Percentiles rank a stretch among this genome's conserved stretches.
phyloP scores from a whole-genome alignment of 2,888 invertebrate genomes.

The Lordiphosa andalusiaca region DNA sequence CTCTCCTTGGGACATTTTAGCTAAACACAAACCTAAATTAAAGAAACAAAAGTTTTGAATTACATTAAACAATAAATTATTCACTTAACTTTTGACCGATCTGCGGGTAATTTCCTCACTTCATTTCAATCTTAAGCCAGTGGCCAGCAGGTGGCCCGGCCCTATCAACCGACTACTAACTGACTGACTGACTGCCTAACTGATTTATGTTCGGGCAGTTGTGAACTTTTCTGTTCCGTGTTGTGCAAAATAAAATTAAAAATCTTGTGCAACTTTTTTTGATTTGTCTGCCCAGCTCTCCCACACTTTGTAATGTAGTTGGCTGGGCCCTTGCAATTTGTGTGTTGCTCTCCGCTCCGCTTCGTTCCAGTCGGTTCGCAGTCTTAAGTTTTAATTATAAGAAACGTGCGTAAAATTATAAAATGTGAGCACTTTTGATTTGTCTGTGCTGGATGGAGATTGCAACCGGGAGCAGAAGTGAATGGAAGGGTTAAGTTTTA shows the following conservation, averaged over 20 bases:
- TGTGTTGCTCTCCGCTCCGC: not conserved
- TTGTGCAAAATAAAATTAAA: conserved; percentile 28
- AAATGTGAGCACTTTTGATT: conserved; percentile 28
- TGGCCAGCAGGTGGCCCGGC: conserved; percentile 24
- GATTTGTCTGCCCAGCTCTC: conserved; percentile 30
- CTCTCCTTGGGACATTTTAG: no score
- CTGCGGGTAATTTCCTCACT: conserved; percentile 15
- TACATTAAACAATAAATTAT: no score
- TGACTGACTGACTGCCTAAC: conserved; percentile 32
- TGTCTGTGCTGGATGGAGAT: not conserved
- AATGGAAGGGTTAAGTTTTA: no score
- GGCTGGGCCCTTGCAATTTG: conserved; percentile 2
- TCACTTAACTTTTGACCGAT: not conserved
- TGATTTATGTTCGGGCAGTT: conserved; percentile 27
- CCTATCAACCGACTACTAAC: not conserved
- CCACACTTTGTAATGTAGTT: conserved; percentile 1
- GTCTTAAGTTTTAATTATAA: conserved; percentile 40
- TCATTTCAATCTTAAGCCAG: not conserved
- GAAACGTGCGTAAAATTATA: conserved; percentile 40
- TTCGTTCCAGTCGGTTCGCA: not conserved
- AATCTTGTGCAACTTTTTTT: conserved; percentile 39
- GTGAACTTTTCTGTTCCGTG: not conserved
- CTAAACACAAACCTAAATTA: not conserved
- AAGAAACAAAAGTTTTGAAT: not conserved
- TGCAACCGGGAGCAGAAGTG: no score